A percentile compares a stretch with the other conserved stretches of the same genome.
Evolutionary conservation across 37 sponge, comb jelly and placozoan genomes (phyloP).

Genomic region (Ianthella basta): DNA sequence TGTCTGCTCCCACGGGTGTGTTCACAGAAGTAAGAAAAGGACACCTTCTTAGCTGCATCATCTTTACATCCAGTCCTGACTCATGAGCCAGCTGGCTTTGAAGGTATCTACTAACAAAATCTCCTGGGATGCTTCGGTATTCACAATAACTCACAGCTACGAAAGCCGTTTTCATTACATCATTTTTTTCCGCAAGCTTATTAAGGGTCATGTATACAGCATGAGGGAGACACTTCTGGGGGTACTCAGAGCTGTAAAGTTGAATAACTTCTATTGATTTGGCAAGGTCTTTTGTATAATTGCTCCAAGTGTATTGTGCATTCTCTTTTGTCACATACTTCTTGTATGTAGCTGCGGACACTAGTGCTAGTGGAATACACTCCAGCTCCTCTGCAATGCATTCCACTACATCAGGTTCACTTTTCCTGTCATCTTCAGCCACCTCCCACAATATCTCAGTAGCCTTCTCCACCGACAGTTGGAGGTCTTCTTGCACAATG

Average conservation of each 20-base stretch:
- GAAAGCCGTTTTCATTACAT: not conserved
- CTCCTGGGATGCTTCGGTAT: not conserved
- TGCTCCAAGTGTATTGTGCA: not conserved
- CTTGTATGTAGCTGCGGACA: conserved; percentile 5
- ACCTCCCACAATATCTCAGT: not conserved
- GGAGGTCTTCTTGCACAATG: not conserved
- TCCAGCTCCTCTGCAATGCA: not conserved
- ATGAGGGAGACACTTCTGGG: not conserved
- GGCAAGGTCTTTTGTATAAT: not conserved
- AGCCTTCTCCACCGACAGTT: not conserved
- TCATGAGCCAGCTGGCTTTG: not conserved
- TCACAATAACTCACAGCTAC: not conserved
- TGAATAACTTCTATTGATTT: not conserved
- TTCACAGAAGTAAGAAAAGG: too few species aligned
- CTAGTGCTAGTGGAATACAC: not conserved
- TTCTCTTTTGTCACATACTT: not conserved
- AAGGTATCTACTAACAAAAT: not conserved
- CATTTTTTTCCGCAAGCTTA: not conserved
- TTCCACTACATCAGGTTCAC: not conserved
- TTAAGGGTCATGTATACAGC: not conserved
- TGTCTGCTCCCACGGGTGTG: too few species aligned
- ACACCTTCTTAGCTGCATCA: too few species aligned
- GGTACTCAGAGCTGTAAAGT: not conserved
- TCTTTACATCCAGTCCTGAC: not conserved
- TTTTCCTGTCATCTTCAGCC: not conserved